These are phyloP conservation scores for Drosophila setosimentum DNA, from an alignment of 2,888 invertebrate species.

Conservation along the genomic window DNA sequence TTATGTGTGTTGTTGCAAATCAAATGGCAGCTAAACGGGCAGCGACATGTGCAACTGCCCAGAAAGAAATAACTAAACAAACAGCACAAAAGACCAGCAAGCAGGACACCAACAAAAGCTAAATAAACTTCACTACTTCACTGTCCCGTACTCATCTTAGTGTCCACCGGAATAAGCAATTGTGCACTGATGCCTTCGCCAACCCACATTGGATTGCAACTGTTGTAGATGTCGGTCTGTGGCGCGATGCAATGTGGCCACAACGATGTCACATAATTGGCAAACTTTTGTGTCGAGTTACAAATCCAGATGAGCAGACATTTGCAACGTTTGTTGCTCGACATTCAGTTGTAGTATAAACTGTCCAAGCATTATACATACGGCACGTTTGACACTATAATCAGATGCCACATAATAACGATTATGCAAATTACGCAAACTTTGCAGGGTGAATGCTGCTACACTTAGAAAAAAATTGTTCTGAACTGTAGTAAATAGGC, in stretches of 20 bases:
- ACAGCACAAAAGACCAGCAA: conserved; percentile 2
- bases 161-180: conserved; percentile 18
- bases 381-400: conserved; percentile 18
- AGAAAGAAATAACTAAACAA: neutral
- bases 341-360: neutral
- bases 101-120: neutral
- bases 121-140: neutral
- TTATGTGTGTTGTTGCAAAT: conserved; percentile 60
- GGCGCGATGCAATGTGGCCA: conserved; percentile 39
- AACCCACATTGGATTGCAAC: neutral
- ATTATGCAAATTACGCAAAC: conserved; percentile 21
- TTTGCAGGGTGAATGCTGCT: neutral
- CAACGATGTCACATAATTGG: conserved; percentile 45
- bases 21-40: conserved; percentile 56
- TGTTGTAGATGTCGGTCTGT: conserved; percentile 8
- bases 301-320: neutral
- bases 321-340: neutral
- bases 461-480: neutral
- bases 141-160: conserved; percentile 12
- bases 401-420: neutral
- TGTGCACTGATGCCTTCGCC: neutral
- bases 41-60: conserved; percentile 35
- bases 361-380: conserved; percentile 29
- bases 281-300: conserved; percentile 37
- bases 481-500: no score